Percentiles rank a stretch among this genome's conserved stretches.
These are phyloP conservation scores for Bradysia coprophila DNA, from an alignment of 1,140 invertebrate genomes.

Conservation along the genomic window DNA sequence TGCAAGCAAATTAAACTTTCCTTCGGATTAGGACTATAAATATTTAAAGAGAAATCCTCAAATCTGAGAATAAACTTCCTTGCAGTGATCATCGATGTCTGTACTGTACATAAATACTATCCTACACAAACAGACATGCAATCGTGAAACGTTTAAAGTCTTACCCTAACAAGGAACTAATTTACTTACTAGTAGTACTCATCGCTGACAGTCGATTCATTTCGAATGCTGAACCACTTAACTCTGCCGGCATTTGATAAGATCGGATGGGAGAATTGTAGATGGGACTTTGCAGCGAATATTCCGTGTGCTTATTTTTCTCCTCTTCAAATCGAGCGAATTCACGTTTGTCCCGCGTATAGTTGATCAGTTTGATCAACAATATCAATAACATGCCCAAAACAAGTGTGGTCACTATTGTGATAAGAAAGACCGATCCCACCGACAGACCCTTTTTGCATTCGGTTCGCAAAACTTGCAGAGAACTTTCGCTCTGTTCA, in stretches of 20 bases:
- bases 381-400: conserved; percentile 27
- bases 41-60: too few species aligned
- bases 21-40: too few species aligned
- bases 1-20: too few species aligned
- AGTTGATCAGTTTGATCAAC: conserved; percentile 23
- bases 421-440: conserved; percentile 18
- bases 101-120: too few species aligned
- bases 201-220: too few species aligned
- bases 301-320: conserved; percentile 17
- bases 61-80: too few species aligned
- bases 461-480: conserved; percentile 21
- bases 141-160: too few species aligned
- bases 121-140: too few species aligned
- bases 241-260: conserved; percentile 27
- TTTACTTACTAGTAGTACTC: too few species aligned
- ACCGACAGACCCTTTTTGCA: conserved; percentile 19
- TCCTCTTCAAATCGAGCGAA: conserved; percentile 28
- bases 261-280: conserved; percentile 31
- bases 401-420: conserved; percentile 22
- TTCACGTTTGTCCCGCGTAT: conserved; percentile 26
- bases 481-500: conserved; percentile 11
- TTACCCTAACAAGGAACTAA: too few species aligned
- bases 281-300: conserved; percentile 28
- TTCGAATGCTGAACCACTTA: background rate
- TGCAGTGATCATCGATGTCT: too few species aligned